A percentile compares a stretch with the other conserved stretches of the same genome.
Evolutionary conservation across 2,797 vertebrate species (phyloP).

Genomic region (Amazonetta brasiliensis): DNA sequence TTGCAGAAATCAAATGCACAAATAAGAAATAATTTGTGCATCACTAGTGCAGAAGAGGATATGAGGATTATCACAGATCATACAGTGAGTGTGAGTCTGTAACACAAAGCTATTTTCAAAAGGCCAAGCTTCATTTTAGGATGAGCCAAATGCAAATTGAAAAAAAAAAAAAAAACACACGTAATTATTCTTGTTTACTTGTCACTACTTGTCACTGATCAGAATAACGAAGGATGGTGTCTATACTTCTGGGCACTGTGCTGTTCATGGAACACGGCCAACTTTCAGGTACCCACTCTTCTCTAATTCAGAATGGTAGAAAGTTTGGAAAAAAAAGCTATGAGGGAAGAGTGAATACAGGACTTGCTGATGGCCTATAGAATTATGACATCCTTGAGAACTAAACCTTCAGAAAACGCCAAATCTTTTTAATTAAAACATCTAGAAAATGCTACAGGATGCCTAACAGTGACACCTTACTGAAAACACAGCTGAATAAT

Average conservation of each 20-base stretch:
- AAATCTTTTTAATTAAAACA: background rate
- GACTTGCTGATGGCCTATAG: background rate
- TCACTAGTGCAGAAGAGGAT: background rate
- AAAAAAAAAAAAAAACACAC: accelerated
- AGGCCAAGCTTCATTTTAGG: background rate
- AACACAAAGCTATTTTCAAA: background rate
- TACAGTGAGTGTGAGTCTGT: accelerated
- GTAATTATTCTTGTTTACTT: background rate
- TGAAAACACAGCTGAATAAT: background rate
- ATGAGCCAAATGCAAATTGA: background rate
- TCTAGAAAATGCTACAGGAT: background rate
- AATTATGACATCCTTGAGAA: background rate
- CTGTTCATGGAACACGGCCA: background rate
- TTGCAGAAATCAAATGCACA: background rate
- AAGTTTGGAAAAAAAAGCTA: background rate
- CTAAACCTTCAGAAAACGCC: background rate
- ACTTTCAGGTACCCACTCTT: background rate
- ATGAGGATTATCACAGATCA: background rate
- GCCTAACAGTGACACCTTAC: background rate
- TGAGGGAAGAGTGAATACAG: background rate
- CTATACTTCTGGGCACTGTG: background rate
- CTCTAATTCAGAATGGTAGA: background rate
- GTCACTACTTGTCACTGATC: background rate
- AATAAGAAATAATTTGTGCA: background rate
- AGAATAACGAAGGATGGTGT: background rate